phyloP scores from a whole-genome alignment of 2,888 invertebrate species.

The Noctuana brunneofusca region DNA sequence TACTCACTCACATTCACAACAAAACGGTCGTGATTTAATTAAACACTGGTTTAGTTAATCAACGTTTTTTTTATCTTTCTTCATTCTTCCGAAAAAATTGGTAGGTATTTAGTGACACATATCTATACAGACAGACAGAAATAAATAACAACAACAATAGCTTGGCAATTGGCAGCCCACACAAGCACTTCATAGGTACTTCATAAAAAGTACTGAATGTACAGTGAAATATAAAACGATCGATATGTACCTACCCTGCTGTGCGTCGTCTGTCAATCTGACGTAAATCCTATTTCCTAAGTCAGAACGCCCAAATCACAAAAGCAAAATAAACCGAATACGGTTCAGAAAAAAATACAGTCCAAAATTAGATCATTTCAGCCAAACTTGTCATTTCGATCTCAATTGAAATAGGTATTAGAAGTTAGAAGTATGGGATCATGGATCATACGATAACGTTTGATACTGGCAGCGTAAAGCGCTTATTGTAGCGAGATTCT shows the following conservation, averaged over 20 bases:
- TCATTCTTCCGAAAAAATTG: too few species aligned
- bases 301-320: neutral
- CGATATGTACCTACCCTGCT: too few species aligned
- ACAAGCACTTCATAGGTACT: too few species aligned
- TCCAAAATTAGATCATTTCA: conserved; percentile 12
- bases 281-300: neutral
- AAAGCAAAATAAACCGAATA: neutral
- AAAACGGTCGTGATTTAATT: too few species aligned
- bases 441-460: conserved; percentile 18
- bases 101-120: too few species aligned
- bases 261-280: neutral
- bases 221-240: neutral
- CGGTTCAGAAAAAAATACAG: neutral
- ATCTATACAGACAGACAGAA: too few species aligned
- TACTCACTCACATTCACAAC: too few species aligned
- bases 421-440: conserved; percentile 13
- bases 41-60: too few species aligned
- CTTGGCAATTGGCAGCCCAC: too few species aligned
- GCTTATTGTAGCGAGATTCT: conserved; percentile 9
- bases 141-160: too few species aligned
- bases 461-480: conserved; percentile 10
- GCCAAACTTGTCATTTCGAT: conserved; percentile 12
- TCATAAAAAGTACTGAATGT: too few species aligned
- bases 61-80: too few species aligned
- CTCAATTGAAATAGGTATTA: conserved; percentile 22